Evolutionary conservation across 2,888 invertebrate species (phyloP), one percentile per base, ranked within the genome.

Genomic region (Acronicta aceris): DNA sequence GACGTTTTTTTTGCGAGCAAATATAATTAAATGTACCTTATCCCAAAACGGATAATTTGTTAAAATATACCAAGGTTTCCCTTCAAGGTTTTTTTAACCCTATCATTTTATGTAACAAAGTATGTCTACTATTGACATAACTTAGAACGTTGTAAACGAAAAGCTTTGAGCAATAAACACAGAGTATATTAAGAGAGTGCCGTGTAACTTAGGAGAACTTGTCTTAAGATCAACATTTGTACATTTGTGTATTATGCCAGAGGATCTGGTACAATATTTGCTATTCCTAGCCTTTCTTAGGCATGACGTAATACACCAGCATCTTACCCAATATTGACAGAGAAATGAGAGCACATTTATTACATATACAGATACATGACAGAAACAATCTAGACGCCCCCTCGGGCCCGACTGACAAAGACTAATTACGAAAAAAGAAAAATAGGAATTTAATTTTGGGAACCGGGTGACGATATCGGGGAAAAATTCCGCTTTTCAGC

Each of bases 391-490:
- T 73, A 74, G 64, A 56, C 30, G 47, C 51, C 59, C 66, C 76
- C 61, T 65, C 52, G 36, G 51, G 57, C 59, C 38, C 48, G 66
- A 67, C 61, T 70, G 76, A 77, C 74, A 76, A 57, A 74, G 74
- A 79, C 70, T 81, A 79, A 83, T 81, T 77, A 79, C 72, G 41
- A 54, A 46, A 56, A 68, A 73, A 75, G 71, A 79, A 76, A 78
- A 75, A 76, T 75, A 70, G 40, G 65, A 73, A 76, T 80, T 74
- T 71, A 68, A 78, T 83, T 80, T 75, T 47, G 47, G 46, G 52
- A 59, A 73, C 68, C 45, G 45, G 46, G 54, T 52, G 46, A 48
- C 41, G 45, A 30, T 57, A 52, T 52, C 16, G 46, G 40, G 30
- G 17, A 17, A 59, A 54, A 49, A 16, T 41, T 25, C 36, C 41